Base-by-base conservation (phyloP, 2,888 invertebrate genomes). In the Myopa testacea region DNA sequence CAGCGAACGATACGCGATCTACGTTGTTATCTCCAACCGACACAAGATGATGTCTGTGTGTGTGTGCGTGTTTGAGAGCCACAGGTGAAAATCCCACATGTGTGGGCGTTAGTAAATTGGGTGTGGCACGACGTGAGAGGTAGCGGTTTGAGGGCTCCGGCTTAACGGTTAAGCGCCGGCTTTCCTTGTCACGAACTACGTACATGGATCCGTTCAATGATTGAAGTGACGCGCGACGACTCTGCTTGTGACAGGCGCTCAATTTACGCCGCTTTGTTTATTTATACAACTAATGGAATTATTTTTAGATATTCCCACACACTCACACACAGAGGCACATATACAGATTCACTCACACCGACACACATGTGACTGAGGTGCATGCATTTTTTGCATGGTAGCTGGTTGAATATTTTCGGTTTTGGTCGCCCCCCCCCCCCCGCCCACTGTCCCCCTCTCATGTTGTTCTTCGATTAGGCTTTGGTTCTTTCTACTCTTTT, bases 251-350 rank as follows among this genome's bases (percentile, higher is more conserved):
- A 68, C 75, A 75, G 55, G 52, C 75, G 67, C 75, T 50, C 67
- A 55, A 65, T 67, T 67, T 67, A 68, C 69, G 62, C 38, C 16
- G 65, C 37, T 83, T 84, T 83, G 83, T 85, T 85, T 87, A 86
- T 87, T 87, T 87, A 86, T 86, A 84, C 83, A 84, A 82, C 86
- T 86, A 87, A 87, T 87, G 87, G 85, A 86, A 87, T 86, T 86
- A 87, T 84, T 84, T 84, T 83, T 79, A 55, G 68, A 40, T 58
- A 52, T 62, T 62, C 52, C 10, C 34, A 52, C 58, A n/a, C 40
- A 60, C 19, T 16, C 45, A 19, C 19, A 40, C 55, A 55, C 8
- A 34, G n/a, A 71, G 37, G 37, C 7, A 16, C 52, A 12, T 34
- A 52, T 38, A 14, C 34, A 58, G 16, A 16, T 3, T 34, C 8